Percentiles rank a stretch among this genome's conserved stretches.
These are phyloP conservation scores for Anastatus disparis DNA, from an alignment of 1,140 invertebrate species.

Conservation along the genomic window DNA sequence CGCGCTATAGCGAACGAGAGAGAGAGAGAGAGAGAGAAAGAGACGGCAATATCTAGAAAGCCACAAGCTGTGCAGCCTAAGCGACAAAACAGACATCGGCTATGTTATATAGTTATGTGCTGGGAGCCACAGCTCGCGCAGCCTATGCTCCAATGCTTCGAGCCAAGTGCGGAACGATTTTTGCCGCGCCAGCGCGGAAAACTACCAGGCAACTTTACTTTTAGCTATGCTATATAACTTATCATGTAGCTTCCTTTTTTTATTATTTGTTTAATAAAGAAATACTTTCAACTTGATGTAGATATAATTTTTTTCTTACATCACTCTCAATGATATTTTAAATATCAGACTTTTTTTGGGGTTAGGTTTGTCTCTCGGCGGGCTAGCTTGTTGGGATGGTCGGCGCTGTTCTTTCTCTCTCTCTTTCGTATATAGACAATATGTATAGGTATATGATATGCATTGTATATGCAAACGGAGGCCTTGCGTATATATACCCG, in stretches of 20 bases:
- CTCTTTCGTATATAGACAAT: background rate
- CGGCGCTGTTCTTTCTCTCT: background rate
- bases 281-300: no score
- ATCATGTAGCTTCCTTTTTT: no score
- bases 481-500: no score
- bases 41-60: no score
- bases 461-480: background rate
- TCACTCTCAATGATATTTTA: no score
- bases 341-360: constrained; percentile 8
- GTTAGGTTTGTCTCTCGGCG: background rate
- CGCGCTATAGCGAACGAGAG: no score
- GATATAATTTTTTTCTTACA: background rate
- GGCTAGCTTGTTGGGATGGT: background rate
- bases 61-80: constrained; percentile 37
- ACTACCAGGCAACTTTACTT: background rate
- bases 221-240: no score
- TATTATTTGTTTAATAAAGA: no score
- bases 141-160: constrained; percentile 38
- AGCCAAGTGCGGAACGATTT: constrained; percentile 20
- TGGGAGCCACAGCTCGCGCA: constrained; percentile 32
- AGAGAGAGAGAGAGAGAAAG: no score
- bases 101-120: constrained; percentile 13
- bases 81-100: background rate
- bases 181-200: constrained; percentile 15
- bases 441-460: background rate